phyloP scores from a whole-genome alignment of 2,113 vertebrate genomes.

The Pachyramphus minor region DNA sequence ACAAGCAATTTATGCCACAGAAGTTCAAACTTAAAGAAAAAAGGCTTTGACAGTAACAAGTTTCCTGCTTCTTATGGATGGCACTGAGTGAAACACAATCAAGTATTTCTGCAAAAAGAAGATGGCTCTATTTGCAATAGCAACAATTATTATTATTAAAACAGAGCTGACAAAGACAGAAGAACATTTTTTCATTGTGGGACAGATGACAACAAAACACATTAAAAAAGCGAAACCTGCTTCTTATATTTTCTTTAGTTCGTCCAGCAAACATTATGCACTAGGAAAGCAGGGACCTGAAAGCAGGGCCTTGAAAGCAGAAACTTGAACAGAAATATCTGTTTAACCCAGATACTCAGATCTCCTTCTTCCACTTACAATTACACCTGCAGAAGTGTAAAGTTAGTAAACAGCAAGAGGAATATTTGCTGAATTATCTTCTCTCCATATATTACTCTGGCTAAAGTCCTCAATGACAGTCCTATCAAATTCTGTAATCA shows the following conservation, averaged over 20 bases:
- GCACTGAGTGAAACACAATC: background rate
- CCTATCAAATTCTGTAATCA: background rate
- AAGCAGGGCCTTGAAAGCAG: too few relatives aligned
- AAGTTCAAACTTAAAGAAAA: constrained; percentile 72
- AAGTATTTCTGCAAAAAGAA: background rate
- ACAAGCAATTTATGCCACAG: constrained; percentile 76
- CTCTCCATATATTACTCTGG: background rate
- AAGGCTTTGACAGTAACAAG: constrained; percentile 27
- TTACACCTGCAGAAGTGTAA: background rate
- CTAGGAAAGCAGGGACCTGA: background rate
- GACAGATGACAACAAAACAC: background rate
- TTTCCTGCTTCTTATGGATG: constrained; percentile 34
- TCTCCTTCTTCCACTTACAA: background rate
- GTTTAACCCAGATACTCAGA: background rate
- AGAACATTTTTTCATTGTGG: background rate
- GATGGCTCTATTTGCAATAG: background rate
- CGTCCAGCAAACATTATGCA: constrained; percentile 9
- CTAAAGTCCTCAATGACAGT: background rate
- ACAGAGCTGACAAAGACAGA: background rate
- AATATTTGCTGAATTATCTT: background rate
- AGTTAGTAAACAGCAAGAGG: background rate
- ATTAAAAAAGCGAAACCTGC: background rate
- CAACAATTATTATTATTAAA: constrained; percentile 17
- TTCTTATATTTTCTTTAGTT: constrained; percentile 26
- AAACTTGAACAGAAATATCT: background rate